phyloP scores from a whole-genome alignment of 2,888 invertebrate species.

The Limnephilus lunatus region DNA sequence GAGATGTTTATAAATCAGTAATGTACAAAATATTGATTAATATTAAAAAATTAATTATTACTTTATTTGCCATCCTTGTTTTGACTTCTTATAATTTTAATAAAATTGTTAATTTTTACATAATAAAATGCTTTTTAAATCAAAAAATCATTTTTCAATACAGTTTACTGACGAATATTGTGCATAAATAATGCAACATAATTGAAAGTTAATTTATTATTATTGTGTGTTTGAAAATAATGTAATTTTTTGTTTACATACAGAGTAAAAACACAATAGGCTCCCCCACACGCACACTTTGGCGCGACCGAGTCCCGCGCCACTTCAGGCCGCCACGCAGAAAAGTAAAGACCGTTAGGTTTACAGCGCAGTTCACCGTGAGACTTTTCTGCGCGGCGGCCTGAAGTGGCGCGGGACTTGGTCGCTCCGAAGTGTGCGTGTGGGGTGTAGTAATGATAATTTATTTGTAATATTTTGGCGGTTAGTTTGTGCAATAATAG shows the following conservation, averaged over 20 bases:
- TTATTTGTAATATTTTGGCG: neutral
- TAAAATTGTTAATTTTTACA: slow-evolving; percentile 4
- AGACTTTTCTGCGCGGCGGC: too few relatives aligned
- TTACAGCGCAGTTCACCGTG: too few relatives aligned
- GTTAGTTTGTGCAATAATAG: slow-evolving; percentile 20
- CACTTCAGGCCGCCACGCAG: too few relatives aligned
- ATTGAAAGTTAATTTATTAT: neutral
- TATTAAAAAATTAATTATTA: slow-evolving; percentile 7
- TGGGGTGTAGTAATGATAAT: too few relatives aligned
- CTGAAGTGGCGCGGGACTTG: too few relatives aligned
- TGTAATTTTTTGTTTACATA: neutral
- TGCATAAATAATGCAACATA: too few relatives aligned
- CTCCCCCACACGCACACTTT: too few relatives aligned
- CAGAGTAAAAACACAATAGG: neutral
- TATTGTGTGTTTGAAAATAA: neutral
- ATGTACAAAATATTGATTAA: slow-evolving; percentile 30
- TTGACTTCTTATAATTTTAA: slow-evolving; percentile 4
- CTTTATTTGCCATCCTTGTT: slow-evolving; percentile 21
- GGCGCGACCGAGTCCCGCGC: too few relatives aligned
- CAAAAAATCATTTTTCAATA: neutral
- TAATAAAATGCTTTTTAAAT: slow-evolving; percentile 13
- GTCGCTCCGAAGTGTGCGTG: too few relatives aligned
- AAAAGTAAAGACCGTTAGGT: too few relatives aligned
- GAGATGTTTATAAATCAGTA: slow-evolving; percentile 7
- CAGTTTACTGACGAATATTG: neutral